Percentiles rank a stretch among this genome's conserved stretches.
phyloP scores from a whole-genome alignment of 2,113 vertebrate species.

The Phylloscopus trochiloides region DNA sequence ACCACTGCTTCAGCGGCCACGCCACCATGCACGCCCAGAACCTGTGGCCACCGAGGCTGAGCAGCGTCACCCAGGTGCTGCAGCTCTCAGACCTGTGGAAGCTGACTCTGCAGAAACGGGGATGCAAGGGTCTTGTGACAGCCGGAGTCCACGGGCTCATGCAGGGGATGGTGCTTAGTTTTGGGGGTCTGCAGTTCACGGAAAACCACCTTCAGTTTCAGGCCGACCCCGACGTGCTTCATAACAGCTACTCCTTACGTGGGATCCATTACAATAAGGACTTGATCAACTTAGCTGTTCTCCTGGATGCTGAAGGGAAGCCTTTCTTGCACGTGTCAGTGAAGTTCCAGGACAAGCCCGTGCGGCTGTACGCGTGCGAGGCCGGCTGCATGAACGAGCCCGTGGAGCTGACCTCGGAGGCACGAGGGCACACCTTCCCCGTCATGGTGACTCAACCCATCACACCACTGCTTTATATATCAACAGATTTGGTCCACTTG shows the following conservation, averaged over 20 bases:
- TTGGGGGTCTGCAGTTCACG: conserved; percentile 95
- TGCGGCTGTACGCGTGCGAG: conserved; percentile 91
- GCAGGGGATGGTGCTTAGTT: conserved; percentile 96
- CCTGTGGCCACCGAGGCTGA: conserved; percentile 87
- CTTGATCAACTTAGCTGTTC: conserved; percentile 87
- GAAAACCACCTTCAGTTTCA: conserved; percentile 99
- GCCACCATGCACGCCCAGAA: conserved; percentile 96
- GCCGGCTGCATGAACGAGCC: conserved; percentile 94
- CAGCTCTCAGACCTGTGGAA: conserved; percentile 93
- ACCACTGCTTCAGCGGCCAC: conserved; percentile 97
- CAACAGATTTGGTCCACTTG: conserved; percentile 89
- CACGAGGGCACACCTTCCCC: conserved; percentile 87
- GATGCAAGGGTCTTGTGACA: conserved; percentile 88
- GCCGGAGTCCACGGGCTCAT: conserved; percentile 89
- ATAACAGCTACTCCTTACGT: conserved; percentile 92
- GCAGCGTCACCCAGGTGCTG: conserved; percentile 81
- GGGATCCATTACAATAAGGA: conserved; percentile 95
- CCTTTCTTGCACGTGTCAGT: conserved; percentile 92
- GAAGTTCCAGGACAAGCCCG: conserved; percentile 85
- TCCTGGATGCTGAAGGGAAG: conserved; percentile 85
- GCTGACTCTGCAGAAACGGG: conserved; percentile 91
- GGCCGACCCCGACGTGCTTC: conserved; percentile 91
- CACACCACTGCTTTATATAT: conserved; percentile 93
- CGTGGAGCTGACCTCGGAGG: conserved; percentile 89
- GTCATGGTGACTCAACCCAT: conserved; percentile 96